Percentiles rank a stretch among this genome's conserved stretches.
Conservation (phyloP, 2,113 vertebrate species). For the Ivindomyrus marchei region DNA sequence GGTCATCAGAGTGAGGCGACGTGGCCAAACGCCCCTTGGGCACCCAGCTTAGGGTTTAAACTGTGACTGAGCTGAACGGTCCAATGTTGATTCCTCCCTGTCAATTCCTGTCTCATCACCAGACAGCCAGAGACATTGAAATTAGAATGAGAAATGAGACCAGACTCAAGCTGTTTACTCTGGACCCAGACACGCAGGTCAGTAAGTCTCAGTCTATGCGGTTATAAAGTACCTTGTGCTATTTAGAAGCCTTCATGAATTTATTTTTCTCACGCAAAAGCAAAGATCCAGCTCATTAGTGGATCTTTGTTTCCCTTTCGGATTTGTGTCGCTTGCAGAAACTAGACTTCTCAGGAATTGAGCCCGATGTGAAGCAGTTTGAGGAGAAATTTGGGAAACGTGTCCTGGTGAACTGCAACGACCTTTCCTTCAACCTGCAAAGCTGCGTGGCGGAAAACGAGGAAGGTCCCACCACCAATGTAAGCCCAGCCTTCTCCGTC, state of each 20-base stretch:
- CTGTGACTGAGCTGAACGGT: neutral
- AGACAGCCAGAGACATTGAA: constrained; percentile 89
- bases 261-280: neutral
- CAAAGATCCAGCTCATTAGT: neutral
- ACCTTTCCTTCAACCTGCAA: constrained; percentile 94
- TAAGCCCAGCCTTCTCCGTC: constrained; percentile 41
- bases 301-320: constrained; percentile 22
- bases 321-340: constrained; percentile 60
- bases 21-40: neutral
- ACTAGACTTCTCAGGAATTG: constrained; percentile 85
- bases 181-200: constrained; percentile 97
- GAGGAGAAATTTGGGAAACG: constrained; percentile 96
- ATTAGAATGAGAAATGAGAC: constrained; percentile 85
- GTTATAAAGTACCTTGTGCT: neutral
- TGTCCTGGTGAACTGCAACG: constrained; percentile 89
- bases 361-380: constrained; percentile 88
- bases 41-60: neutral
- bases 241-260: neutral
- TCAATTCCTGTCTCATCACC: constrained; percentile 28
- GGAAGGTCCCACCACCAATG: constrained; percentile 95
- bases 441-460: constrained; percentile 95
- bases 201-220: neutral
- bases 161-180: constrained; percentile 85
- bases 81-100: neutral
- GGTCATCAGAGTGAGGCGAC: neutral